These are phyloP conservation scores for Trisateles emortualis DNA, from an alignment of 2,888 invertebrate genomes.

Conservation along the genomic window DNA sequence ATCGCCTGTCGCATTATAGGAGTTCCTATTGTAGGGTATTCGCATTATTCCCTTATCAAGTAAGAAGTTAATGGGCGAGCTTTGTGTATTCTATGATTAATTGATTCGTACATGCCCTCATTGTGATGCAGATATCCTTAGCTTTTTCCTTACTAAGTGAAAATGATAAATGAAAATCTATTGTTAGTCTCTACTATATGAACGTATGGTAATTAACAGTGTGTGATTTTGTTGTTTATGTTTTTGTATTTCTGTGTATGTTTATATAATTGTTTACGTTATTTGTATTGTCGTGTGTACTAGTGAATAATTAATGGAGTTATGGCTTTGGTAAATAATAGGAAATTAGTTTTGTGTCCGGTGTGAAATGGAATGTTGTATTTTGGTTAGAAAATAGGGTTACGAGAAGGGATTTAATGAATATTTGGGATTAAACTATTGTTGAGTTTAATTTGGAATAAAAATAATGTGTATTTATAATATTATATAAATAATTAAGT, in stretches of 20 bases:
- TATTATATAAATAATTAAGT: no score
- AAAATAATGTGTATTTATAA: no score
- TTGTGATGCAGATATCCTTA: constrained; percentile 84
- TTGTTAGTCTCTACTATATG: constrained; percentile 53
- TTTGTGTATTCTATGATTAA: constrained; percentile 84
- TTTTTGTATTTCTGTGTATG: constrained; percentile 25
- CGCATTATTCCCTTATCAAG: constrained; percentile 85
- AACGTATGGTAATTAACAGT: constrained; percentile 61
- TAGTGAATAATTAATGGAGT: constrained; percentile 55
- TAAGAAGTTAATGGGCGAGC: constrained; percentile 84
- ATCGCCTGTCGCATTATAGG: constrained; percentile 75
- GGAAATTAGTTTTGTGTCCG: constrained; percentile 16
- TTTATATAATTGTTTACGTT: constrained; percentile 15
- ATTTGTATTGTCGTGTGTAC: constrained; percentile 41
- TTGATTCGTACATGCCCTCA: constrained; percentile 79
- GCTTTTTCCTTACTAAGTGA: constrained; percentile 75
- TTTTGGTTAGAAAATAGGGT: not conserved
- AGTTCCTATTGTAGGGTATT: constrained; percentile 76
- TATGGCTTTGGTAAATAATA: constrained; percentile 41
- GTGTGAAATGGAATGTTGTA: not conserved
- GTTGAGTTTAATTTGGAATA: not conserved
- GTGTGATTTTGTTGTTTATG: constrained; percentile 53
- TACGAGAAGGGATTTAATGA: not conserved
- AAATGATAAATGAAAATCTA: constrained; percentile 70
- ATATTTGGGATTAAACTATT: not conserved